These are phyloP conservation scores for Drosophila borborema DNA, from an alignment of 2,888 invertebrate genomes.

Conservation along the genomic window DNA sequence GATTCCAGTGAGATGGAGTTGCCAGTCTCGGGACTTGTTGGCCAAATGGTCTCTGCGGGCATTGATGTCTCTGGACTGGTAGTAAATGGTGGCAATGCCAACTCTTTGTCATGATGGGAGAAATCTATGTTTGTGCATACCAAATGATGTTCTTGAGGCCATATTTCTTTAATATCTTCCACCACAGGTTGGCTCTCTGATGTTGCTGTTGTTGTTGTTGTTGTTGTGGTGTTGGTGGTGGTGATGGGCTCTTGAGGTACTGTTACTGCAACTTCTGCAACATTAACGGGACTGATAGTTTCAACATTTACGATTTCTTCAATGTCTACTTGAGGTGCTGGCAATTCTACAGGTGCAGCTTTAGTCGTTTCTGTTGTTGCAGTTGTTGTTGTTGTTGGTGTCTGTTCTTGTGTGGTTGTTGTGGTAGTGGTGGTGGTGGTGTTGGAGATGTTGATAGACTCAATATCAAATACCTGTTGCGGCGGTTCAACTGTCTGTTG, in stretches of 20 bases:
- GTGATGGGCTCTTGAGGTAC: constrained; percentile 38
- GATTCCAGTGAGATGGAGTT: constrained; percentile 76
- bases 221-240: constrained; percentile 29
- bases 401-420: constrained; percentile 62
- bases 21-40: constrained; percentile 82
- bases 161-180: constrained; percentile 83
- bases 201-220: constrained; percentile 27
- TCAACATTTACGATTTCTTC: constrained; percentile 76
- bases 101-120: constrained; percentile 74
- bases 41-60: constrained; percentile 80
- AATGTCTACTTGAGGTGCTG: constrained; percentile 84
- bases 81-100: constrained; percentile 39
- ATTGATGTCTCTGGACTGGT: constrained; percentile 37
- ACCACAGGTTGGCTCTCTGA: constrained; percentile 49
- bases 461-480: constrained; percentile 85
- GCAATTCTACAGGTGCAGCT: constrained; percentile 84
- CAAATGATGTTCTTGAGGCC: constrained; percentile 84
- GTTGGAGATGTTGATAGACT: constrained; percentile 73
- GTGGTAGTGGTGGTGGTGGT: constrained; percentile 61
- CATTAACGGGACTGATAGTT: constrained; percentile 79
- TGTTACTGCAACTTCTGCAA: constrained; percentile 70
- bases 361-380: constrained; percentile 79
- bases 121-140: constrained; percentile 80
- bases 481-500: constrained; percentile 61
- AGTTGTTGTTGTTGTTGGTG: constrained; percentile 53